A percentile compares a stretch with the other conserved stretches of the same genome.
phyloP scores from a whole-genome alignment of 2,888 invertebrate species.

The Thera obeliscata region DNA sequence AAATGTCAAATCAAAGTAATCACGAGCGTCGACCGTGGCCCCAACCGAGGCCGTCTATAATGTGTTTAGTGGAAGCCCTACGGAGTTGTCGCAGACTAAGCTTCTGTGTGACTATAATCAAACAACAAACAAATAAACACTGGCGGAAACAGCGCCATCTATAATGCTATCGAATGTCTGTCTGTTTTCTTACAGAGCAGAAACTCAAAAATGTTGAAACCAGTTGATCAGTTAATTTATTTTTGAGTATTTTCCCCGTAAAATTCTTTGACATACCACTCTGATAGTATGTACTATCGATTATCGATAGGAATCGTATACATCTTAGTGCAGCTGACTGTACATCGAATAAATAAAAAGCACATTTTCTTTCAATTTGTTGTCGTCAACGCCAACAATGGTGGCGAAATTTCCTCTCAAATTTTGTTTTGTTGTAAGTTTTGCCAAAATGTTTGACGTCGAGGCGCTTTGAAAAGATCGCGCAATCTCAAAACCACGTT shows the following conservation, averaged over 20 bases:
- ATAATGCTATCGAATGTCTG: too few species aligned
- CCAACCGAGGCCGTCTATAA: conserved; percentile 55
- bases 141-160: too few species aligned
- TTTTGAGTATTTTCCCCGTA: too few species aligned
- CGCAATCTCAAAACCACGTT: background rate
- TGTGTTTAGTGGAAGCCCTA: conserved; percentile 65
- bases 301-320: too few species aligned
- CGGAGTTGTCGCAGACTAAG: conserved; percentile 37
- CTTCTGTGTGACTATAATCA: conserved; percentile 46
- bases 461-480: background rate
- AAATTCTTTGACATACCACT: too few species aligned
- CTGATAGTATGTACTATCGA: too few species aligned
- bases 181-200: too few species aligned
- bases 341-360: too few species aligned
- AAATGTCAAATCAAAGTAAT: conserved; percentile 44
- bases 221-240: too few species aligned
- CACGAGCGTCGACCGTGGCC: conserved; percentile 50
- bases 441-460: background rate
- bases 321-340: too few species aligned
- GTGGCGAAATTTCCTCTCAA: conserved; percentile 10
- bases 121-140: background rate
- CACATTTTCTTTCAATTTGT: background rate
- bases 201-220: too few species aligned
- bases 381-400: too few species aligned
- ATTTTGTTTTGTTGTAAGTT: conserved; percentile 10